Evolutionary conservation across 1,140 invertebrate genomes (phyloP), one percentile per base, ranked within the genome.

Genomic region (Heliconius hewitsoni): DNA sequence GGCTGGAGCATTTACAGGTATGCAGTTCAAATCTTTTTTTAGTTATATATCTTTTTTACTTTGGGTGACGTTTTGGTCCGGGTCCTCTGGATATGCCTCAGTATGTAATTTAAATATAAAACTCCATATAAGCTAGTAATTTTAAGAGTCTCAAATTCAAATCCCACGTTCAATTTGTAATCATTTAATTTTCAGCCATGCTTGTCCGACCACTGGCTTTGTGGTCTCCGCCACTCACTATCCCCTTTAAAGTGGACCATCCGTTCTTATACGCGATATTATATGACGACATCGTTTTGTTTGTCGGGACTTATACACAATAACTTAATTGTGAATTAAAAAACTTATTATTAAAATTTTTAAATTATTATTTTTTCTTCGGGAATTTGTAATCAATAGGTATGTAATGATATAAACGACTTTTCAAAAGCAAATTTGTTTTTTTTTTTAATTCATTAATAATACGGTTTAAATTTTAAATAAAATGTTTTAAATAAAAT

Each of bases 1-100:
- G 1, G 86, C 88, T 19, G 86, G 86, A 9, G 88, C 88, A 37
- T 89, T 89, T 42, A 88, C 88, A 78, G 88, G 88, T 89, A 77
- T 80, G 18, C 1, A 39, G 60, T 60, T 60, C 55, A 52, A 52
- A 52, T 19, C 50, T 52, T 2, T 8, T 8, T 52, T 52, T 52
- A 18, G 1, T 52, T 52, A 52, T 19, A 8, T 52, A 52, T 52
- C 1, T 19, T 16, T 16, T 46, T 46, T 16, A 16, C 0, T 46
- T 46, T 46, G 13, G 42, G 13, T 46, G 42, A 3, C 42, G 42
- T 46, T 46, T 46, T 42, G 11, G 39, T 42, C 3, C 39, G 1
- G 39, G 8, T 42, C 1, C 39, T 42, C 1, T 50, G 3, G 11
- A 0, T 16, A 50, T 11, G 46, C 46, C 16, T 13, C 46, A 50